A percentile compares a stretch with the other conserved stretches of the same genome.
phyloP scores from a whole-genome alignment of 2,797 vertebrate species.

The Pangasius macronema region DNA sequence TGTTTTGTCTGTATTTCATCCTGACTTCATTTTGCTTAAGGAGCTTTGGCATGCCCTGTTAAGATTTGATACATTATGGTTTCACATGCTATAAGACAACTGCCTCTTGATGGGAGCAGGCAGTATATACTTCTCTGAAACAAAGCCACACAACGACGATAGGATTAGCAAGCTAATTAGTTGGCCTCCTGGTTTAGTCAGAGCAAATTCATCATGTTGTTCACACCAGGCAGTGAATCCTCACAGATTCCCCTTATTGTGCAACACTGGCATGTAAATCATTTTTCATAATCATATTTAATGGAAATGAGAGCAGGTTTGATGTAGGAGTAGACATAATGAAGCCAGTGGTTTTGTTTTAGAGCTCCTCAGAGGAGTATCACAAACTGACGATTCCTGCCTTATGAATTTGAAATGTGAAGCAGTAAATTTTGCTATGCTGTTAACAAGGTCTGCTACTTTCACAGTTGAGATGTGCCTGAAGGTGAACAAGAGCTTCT shows the following conservation, averaged over 20 bases:
- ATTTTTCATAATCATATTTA: constrained; percentile 78
- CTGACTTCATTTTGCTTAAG: not conserved
- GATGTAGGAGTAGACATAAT: constrained; percentile 65
- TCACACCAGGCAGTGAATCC: constrained; percentile 63
- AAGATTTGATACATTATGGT: constrained; percentile 37
- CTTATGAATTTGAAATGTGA: constrained; percentile 62
- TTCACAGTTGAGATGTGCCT: constrained; percentile 33
- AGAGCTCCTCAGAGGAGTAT: constrained; percentile 66
- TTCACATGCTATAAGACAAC: constrained; percentile 30
- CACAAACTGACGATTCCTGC: constrained; percentile 52
- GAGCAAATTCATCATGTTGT: constrained; percentile 69
- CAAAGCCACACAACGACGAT: constrained; percentile 73
- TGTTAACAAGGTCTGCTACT: constrained; percentile 22
- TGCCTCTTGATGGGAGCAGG: constrained; percentile 30
- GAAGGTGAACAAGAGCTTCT: constrained; percentile 5
- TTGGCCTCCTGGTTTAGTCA: constrained; percentile 65
- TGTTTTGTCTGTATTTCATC: constrained; percentile 32
- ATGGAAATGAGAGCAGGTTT: constrained; percentile 68
- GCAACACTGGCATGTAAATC: constrained; percentile 75
- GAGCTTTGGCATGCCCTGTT: constrained; percentile 18
- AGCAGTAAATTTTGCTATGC: constrained; percentile 53
- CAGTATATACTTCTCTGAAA: constrained; percentile 58
- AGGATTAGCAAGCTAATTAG: constrained; percentile 78
- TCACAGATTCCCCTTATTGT: constrained; percentile 65
- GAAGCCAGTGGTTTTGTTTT: constrained; percentile 65